These are phyloP conservation scores for Campoletis raptor DNA, from an alignment of 2,888 invertebrate genomes.

Conservation along the genomic window DNA sequence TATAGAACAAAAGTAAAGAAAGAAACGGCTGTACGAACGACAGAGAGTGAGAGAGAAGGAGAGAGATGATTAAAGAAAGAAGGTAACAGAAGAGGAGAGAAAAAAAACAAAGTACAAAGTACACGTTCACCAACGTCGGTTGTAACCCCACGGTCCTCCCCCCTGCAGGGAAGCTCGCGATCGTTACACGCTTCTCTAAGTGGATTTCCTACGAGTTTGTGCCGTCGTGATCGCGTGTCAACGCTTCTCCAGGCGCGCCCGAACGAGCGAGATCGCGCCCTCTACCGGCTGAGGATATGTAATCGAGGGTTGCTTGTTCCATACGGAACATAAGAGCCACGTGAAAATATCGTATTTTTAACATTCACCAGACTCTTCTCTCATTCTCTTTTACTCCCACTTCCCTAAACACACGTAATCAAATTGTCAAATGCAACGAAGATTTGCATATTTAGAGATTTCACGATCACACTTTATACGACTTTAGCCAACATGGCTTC, in stretches of 20 bases:
- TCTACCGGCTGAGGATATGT: conserved; percentile 51
- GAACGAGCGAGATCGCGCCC: conserved; percentile 56
- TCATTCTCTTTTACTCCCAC: background rate
- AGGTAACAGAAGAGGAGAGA: conserved; percentile 25
- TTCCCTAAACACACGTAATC: conserved; percentile 12
- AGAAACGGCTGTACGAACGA: conserved; percentile 30
- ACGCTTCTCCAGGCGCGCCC: conserved; percentile 65
- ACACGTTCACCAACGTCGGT: conserved; percentile 63
- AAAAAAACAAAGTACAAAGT: conserved; percentile 64
- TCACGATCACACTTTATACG: background rate
- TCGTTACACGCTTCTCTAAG: conserved; percentile 69
- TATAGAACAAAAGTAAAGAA: conserved; percentile 56
- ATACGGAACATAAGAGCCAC: conserved; percentile 53
- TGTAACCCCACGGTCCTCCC: conserved; percentile 23
- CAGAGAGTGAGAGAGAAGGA: background rate
- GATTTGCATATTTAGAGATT: background rate
- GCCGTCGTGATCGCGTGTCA: conserved; percentile 66
- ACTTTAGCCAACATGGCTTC: background rate
- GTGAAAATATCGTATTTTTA: conserved; percentile 59
- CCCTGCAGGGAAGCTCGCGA: conserved; percentile 48
- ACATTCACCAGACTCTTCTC: conserved; percentile 50
- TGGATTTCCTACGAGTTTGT: conserved; percentile 68
- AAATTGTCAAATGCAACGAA: conserved; percentile 10
- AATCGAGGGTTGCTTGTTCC: conserved; percentile 64
- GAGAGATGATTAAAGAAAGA: conserved; percentile 36